Evolutionary conservation across 1,140 invertebrate species (phyloP).

Genomic region (Mercenaria mercenaria): DNA sequence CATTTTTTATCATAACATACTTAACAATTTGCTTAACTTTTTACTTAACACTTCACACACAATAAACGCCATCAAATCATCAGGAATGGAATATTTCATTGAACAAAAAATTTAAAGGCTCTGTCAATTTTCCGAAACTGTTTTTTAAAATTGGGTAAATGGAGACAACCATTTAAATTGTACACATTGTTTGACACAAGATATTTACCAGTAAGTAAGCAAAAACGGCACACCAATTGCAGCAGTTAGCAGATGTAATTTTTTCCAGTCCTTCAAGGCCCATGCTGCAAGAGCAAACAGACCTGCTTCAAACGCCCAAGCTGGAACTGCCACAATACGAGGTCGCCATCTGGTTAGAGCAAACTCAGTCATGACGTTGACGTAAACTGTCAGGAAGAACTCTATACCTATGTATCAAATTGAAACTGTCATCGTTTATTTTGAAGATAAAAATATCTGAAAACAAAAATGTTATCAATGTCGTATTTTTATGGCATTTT

Average conservation of each 20-base stretch:
- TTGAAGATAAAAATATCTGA: no score
- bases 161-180: not conserved
- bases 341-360: constrained; percentile 67
- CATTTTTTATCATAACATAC: no score
- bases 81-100: no score
- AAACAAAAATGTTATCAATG: no score
- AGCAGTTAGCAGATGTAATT: constrained; percentile 91
- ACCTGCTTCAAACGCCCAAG: constrained; percentile 10
- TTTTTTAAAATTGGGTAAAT: no score
- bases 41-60: no score
- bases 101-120: no score
- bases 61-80: no score
- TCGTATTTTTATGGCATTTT: no score
- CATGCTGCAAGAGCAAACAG: constrained; percentile 63
- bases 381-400: constrained; percentile 63
- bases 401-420: constrained; percentile 57
- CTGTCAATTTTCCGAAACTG: no score
- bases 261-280: constrained; percentile 74
- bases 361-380: constrained; percentile 70
- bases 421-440: no score
- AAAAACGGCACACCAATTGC: constrained; percentile 90
- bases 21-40: no score
- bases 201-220: constrained; percentile 12
- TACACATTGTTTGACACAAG: not conserved
- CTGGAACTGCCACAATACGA: constrained; percentile 52